Evolutionary conservation across 2,113 vertebrate species (phyloP).

Genomic region (Hyaena hyaena): DNA sequence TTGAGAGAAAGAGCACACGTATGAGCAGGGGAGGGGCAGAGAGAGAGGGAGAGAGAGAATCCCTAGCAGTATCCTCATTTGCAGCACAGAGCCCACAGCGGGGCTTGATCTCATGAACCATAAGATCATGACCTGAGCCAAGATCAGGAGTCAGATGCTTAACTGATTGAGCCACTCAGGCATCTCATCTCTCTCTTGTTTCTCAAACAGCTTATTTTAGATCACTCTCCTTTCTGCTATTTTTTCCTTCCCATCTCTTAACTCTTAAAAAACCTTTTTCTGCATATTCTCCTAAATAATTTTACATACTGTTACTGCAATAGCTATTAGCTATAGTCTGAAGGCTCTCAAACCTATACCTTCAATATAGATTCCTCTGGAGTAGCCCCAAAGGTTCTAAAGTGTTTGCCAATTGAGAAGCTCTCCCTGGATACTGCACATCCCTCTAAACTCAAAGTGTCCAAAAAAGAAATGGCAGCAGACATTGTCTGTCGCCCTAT

Average conservation of each 20-base stretch:
- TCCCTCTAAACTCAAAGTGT: neutral
- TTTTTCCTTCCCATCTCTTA: neutral
- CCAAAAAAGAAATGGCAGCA: neutral
- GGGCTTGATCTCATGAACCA: too few relatives aligned
- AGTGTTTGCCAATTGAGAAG: neutral
- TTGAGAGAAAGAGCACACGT: too few relatives aligned
- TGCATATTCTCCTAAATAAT: neutral
- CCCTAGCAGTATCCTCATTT: too few relatives aligned
- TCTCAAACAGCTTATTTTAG: neutral
- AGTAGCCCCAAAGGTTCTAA: neutral
- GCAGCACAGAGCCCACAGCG: too few relatives aligned
- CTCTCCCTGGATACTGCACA: neutral
- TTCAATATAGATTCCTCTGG: neutral
- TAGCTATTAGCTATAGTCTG: neutral
- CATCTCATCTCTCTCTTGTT: neutral
- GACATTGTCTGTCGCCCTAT: neutral
- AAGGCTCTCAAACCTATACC: neutral
- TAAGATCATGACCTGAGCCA: too few relatives aligned
- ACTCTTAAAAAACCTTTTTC: neutral
- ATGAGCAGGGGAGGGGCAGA: too few relatives aligned
- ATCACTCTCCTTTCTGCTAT: neutral
- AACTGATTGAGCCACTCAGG: too few relatives aligned
- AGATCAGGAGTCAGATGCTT: too few relatives aligned
- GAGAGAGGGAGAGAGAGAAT: too few relatives aligned
- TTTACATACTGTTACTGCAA: neutral